Conservation (phyloP, 2,888 invertebrate genomes). For the Cantharis nigra region DNA sequence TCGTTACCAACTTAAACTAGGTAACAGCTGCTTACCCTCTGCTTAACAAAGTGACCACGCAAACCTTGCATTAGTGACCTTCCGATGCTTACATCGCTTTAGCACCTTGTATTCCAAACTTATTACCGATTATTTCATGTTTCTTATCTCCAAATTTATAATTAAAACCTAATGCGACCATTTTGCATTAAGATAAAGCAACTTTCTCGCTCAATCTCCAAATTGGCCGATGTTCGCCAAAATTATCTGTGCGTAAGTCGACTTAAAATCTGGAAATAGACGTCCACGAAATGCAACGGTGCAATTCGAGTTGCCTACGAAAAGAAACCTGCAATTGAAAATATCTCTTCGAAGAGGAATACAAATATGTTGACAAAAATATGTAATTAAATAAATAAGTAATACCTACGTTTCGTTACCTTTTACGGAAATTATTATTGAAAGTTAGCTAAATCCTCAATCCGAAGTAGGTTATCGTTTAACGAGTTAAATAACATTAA, state of each 20-base stretch:
- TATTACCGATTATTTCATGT: background rate
- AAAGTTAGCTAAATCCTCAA: background rate
- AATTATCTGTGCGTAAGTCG: background rate
- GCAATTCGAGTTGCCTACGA: constrained; percentile 11
- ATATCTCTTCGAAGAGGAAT: background rate
- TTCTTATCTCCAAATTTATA: background rate
- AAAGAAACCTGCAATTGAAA: background rate
- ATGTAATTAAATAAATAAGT: background rate
- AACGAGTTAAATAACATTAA: background rate
- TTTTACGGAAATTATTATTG: background rate
- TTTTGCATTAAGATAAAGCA: background rate
- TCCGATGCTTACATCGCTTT: constrained; percentile 20
- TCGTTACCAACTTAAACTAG: constrained; percentile 21
- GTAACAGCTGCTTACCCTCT: constrained; percentile 36
- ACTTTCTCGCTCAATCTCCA: background rate
- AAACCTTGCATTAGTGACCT: constrained; percentile 38
- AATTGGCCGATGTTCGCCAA: too few relatives aligned
- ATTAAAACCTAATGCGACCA: background rate
- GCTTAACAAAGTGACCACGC: constrained; percentile 34
- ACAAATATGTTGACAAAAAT: background rate
- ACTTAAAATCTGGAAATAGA: background rate
- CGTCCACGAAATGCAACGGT: constrained; percentile 1
- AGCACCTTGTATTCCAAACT: constrained; percentile 15
- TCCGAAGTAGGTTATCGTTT: background rate
- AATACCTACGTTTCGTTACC: background rate